Evolutionary conservation across 2,888 invertebrate species (phyloP).

Genomic region (Coenonympha arcania): DNA sequence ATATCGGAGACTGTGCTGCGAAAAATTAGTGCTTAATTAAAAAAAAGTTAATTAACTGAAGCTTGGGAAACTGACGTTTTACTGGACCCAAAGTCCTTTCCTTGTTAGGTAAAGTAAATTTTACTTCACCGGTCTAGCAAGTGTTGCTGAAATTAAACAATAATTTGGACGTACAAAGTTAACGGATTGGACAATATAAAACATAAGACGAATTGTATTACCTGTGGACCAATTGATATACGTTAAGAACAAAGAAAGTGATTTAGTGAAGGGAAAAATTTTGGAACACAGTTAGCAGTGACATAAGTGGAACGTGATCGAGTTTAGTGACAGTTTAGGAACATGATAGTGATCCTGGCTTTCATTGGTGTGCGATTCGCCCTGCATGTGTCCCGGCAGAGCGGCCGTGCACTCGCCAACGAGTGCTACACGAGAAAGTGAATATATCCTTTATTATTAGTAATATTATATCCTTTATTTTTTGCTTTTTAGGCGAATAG

Average conservation of each 20-base stretch:
- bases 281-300: background rate
- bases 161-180: no score
- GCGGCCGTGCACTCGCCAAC: conserved; percentile 60
- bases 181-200: no score
- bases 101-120: no score
- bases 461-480: no score
- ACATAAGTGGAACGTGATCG: background rate
- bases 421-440: conserved; percentile 72
- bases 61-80: no score
- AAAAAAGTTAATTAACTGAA: no score
- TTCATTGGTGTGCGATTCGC: conserved; percentile 66
- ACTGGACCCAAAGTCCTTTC: no score
- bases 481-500: no score
- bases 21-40: background rate
- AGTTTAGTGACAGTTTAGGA: conserved; percentile 23
- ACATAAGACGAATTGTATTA: no score
- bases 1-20: background rate
- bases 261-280: background rate
- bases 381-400: conserved; percentile 66
- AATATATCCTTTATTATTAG: conserved; percentile 32
- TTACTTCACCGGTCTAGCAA: no score
- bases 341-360: conserved; percentile 67
- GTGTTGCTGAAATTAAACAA: no score
- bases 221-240: background rate
- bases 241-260: background rate